These are phyloP conservation scores for Mastigias papua DNA, from an alignment of 30 jellyfish, hydroid and myxozoan genomes.

Conservation along the genomic window DNA sequence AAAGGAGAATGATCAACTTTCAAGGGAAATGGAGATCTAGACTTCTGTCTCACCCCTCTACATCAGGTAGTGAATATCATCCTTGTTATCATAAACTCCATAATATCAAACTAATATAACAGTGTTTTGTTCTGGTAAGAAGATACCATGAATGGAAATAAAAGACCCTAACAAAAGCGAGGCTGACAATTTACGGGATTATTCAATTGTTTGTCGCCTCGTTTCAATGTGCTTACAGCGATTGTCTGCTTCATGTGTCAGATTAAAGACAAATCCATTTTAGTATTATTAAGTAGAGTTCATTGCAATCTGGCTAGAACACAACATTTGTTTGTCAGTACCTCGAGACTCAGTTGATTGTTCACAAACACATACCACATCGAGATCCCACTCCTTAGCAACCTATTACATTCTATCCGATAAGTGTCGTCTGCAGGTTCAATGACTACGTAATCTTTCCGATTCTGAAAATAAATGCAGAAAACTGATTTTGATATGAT, in stretches of 20 bases:
- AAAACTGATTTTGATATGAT: background rate
- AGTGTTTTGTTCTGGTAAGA: too few relatives aligned
- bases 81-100: too few relatives aligned
- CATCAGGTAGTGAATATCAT: too few relatives aligned
- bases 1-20: too few relatives aligned
- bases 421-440: background rate
- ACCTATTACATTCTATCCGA: background rate
- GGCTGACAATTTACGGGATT: background rate
- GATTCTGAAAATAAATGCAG: background rate
- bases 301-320: background rate
- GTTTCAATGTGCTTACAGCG: background rate
- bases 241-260: background rate
- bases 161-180: background rate
- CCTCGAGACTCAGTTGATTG: slow-evolving; percentile 22
- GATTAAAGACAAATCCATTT: background rate
- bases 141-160: too few relatives aligned
- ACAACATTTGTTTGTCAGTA: background rate
- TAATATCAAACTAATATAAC: too few relatives aligned
- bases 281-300: background rate
- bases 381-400: slow-evolving; percentile 27
- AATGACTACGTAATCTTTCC: background rate
- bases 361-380: slow-evolving; percentile 48
- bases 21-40: too few relatives aligned
- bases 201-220: background rate
- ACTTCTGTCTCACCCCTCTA: too few relatives aligned